A percentile compares a stretch with the other conserved stretches of the same genome.
These are phyloP conservation scores for Myotis findleyi DNA, from an alignment of 2,797 vertebrate species.

Conservation along the genomic window DNA sequence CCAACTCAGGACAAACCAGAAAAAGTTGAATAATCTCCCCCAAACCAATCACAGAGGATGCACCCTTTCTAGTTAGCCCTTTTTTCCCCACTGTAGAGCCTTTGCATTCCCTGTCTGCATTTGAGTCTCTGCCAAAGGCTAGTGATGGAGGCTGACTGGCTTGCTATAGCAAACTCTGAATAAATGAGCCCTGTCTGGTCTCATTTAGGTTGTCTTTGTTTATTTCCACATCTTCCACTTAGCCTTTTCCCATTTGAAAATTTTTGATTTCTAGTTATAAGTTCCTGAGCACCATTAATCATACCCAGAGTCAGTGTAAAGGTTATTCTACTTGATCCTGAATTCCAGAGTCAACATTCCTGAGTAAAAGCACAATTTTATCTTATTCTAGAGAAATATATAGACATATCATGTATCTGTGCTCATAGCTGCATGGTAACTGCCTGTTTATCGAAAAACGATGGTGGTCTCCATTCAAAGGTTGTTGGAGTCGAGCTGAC, in stretches of 20 bases:
- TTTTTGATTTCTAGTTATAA: neutral
- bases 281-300: neutral
- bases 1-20: neutral
- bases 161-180: neutral
- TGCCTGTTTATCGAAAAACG: neutral
- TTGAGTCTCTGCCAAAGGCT: neutral
- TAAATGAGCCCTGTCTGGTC: neutral
- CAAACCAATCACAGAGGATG: neutral
- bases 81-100: neutral
- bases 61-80: neutral
- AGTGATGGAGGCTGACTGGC: neutral
- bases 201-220: neutral
- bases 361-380: neutral
- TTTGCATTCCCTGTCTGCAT: neutral
- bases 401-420: neutral
- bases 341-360: neutral
- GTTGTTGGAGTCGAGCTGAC: neutral
- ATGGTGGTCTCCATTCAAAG: neutral
- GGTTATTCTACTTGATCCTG: neutral
- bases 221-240: neutral
- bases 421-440: neutral
- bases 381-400: neutral
- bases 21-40: neutral
- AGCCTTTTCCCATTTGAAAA: slow-evolving; percentile 7
- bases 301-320: neutral